Conservation (phyloP, 2,888 invertebrate species). For the Amblyjoppa fuscipennis region DNA sequence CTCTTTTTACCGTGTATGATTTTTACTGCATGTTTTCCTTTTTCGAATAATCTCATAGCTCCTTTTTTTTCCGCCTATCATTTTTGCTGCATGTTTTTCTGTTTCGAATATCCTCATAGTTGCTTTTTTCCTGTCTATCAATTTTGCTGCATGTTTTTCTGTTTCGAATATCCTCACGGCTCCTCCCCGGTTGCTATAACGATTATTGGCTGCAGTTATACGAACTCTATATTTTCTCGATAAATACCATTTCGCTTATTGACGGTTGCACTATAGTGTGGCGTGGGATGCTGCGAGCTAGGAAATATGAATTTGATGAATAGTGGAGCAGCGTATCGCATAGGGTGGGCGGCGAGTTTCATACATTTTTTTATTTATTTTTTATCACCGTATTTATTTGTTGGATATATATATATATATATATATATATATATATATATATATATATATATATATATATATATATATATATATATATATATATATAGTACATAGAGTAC, state of each 20-base stretch:
- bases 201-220: constrained; percentile 28
- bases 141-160: background rate
- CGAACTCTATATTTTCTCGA: constrained; percentile 1
- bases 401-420: background rate
- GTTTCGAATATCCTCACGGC: background rate
- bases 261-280: background rate
- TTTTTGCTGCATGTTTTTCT: background rate
- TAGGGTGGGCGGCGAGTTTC: background rate
- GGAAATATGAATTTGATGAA: background rate
- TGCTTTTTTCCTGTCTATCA: background rate
- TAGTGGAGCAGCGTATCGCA: background rate
- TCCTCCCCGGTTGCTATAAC: constrained; percentile 1
- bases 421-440: background rate
- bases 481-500: too few species aligned
- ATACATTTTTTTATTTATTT: background rate
- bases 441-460: background rate
- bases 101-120: background rate
- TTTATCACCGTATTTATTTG: background rate
- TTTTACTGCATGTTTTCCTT: background rate
- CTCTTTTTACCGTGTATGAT: background rate
- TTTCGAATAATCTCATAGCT: background rate
- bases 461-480: background rate
- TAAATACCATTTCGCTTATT: background rate
- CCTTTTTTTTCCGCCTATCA: background rate
- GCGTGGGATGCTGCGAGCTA: background rate